Evolutionary conservation across 2,797 vertebrate species (phyloP), one percentile per base, ranked within the genome.

Genomic region (Diplodus sargus): DNA sequence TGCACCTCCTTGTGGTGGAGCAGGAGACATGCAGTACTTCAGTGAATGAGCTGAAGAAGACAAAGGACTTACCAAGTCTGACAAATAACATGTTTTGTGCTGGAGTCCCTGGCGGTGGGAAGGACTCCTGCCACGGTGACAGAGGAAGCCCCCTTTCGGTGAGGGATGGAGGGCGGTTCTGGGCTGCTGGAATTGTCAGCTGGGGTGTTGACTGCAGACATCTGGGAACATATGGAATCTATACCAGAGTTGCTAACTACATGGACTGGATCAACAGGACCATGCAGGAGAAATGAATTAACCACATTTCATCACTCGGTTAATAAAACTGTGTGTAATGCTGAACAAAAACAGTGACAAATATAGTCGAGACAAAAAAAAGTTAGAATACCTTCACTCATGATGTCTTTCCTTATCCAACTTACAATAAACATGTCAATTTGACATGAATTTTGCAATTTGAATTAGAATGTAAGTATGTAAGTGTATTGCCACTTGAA

Each of bases 71-170:
- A 20, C 85, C 84, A 30, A 0, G 0, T 22, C 22, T 93, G 62
- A 88, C 93, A 39, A 18, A 81, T 30, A 94, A 94, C 85, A 94
- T 94, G 94, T 92, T 94, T 70, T 95, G 94, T 22, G 94, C 90
- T 67, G 91, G 93, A 72, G 0, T 72, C 2, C 82, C 85, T 42
- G 82, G 89, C 9, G 90, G 83, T 6, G 69, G 63, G 15, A 84
- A 81, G 23, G 93, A 94, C 61, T 84, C 93, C 0, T 94, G 94
- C 54, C 9, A 25, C 0, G 94, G 92, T 12, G 91, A 95, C 82
- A 13, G 17, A 25, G 93, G 93, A 0, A 0, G 93, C 0, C 71
- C 91, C 25, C 89, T 87, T 2, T 71, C 86, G 30, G 34, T 94
- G 49, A 56, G 5, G 7, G 18, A 79, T 0, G 13, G 66, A 0